These are phyloP conservation scores for Takifugu rubripes DNA, from an alignment of 2,797 vertebrate species.

Conservation along the genomic window DNA sequence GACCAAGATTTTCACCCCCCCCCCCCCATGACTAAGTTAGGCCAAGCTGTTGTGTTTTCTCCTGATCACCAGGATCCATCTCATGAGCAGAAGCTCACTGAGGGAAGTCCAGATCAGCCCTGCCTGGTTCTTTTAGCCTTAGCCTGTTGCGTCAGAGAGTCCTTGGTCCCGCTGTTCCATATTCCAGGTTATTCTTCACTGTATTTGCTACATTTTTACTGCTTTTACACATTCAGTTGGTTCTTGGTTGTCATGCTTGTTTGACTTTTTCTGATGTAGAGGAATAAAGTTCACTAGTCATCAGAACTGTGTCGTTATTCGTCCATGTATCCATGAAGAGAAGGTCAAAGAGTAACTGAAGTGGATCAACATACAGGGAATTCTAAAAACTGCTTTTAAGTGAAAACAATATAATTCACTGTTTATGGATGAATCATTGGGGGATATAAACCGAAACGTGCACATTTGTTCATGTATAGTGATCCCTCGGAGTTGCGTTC, in stretches of 20 bases:
- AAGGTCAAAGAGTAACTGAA: too few species aligned
- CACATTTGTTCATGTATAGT: too few species aligned
- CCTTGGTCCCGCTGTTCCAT: slow-evolving; percentile 68
- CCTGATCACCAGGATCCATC: slow-evolving; percentile 45
- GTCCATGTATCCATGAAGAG: neutral
- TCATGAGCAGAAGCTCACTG: slow-evolving; percentile 5
- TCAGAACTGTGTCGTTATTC: slow-evolving; percentile 41
- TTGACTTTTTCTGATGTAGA: slow-evolving; percentile 81
- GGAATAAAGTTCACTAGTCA: slow-evolving; percentile 89
- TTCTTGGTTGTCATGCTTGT: slow-evolving; percentile 84
- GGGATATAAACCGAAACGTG: too few species aligned
- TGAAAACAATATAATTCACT: neutral
- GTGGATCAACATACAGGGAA: too few species aligned
- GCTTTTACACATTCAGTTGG: slow-evolving; percentile 79
- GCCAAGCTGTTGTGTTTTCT: slow-evolving; percentile 53
- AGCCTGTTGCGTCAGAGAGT: slow-evolving; percentile 37
- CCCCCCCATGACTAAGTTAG: slow-evolving; percentile 31
- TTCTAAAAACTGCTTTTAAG: too few species aligned
- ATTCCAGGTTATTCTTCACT: slow-evolving; percentile 67
- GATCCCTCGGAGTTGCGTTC: too few species aligned
- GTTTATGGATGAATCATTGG: too few species aligned
- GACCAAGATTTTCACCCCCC: slow-evolving; percentile 77
- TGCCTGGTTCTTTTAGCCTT: slow-evolving; percentile 3
- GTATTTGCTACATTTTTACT: slow-evolving; percentile 78
- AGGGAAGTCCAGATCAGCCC: slow-evolving; percentile 4